Conservation (phyloP, 1,140 invertebrate genomes). For the Bombus picipes region DNA sequence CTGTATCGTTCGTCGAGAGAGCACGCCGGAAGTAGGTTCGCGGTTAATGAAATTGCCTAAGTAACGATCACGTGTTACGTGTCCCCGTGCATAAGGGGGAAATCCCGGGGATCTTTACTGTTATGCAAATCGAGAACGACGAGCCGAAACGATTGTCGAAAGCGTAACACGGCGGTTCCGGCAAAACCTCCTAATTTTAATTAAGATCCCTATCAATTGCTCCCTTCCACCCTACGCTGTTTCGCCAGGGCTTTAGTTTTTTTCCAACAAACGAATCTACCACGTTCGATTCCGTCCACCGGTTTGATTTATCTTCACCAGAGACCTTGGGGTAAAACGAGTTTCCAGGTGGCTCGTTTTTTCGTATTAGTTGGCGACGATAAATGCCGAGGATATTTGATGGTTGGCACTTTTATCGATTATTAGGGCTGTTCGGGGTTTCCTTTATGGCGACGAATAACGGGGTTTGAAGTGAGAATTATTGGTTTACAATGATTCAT, state of each 20-base stretch:
- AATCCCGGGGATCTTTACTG: constrained; percentile 58
- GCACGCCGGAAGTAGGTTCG: constrained; percentile 45
- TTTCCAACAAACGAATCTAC: neutral
- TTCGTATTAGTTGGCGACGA: neutral
- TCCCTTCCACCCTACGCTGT: neutral
- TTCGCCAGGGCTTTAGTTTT: neutral
- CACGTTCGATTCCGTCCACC: neutral
- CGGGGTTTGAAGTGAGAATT: too few relatives aligned
- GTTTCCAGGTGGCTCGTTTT: neutral
- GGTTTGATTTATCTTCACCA: neutral
- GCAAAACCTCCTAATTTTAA: constrained; percentile 61
- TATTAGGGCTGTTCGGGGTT: neutral
- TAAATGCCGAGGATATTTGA: neutral
- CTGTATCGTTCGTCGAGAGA: neutral
- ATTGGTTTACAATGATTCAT: too few relatives aligned
- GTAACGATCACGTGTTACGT: constrained; percentile 54
- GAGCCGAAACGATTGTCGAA: constrained; percentile 57
- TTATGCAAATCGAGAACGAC: constrained; percentile 64
- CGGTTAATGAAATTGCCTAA: constrained; percentile 65
- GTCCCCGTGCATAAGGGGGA: constrained; percentile 49
- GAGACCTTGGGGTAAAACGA: neutral
- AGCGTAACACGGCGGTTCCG: constrained; percentile 48
- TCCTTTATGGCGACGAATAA: neutral
- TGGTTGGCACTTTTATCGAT: neutral
- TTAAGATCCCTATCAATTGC: constrained; percentile 62